Evolutionary conservation across 2,113 vertebrate species (phyloP).

Genomic region (Triplophysa tibetana): DNA sequence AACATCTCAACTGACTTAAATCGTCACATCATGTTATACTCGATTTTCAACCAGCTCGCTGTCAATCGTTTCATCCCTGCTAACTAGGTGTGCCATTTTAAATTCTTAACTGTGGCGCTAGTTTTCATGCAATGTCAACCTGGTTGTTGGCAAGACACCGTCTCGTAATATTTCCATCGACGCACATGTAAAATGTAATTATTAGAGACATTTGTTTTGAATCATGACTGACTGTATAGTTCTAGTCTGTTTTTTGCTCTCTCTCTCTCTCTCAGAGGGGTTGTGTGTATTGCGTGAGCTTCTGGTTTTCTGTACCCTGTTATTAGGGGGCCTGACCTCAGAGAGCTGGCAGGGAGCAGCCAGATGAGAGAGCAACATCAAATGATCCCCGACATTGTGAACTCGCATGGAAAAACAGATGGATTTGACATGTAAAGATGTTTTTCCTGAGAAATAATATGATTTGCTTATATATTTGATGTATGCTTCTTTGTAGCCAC

Average conservation of each 20-base stretch:
- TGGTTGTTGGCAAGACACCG: background rate
- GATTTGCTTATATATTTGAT: background rate
- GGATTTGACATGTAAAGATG: constrained; percentile 20
- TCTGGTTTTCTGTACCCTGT: constrained; percentile 51
- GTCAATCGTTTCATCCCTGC: no score
- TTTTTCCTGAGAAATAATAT: constrained; percentile 2
- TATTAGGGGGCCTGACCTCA: constrained; percentile 54
- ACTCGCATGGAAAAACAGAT: constrained; percentile 28
- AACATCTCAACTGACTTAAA: no score
- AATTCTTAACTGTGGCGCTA: no score
- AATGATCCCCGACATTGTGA: constrained; percentile 34
- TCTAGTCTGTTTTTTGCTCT: constrained; percentile 9
- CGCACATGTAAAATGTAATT: background rate
- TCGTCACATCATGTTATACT: no score
- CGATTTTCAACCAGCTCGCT: no score
- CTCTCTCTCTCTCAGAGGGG: background rate
- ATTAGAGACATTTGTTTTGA: constrained; percentile 26
- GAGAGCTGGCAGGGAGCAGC: constrained; percentile 42
- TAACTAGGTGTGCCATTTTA: no score
- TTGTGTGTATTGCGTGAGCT: constrained; percentile 16
- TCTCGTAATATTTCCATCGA: constrained; percentile 9
- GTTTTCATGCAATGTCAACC: background rate
- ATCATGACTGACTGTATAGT: background rate
- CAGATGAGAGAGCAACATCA: constrained; percentile 39
- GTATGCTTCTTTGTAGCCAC: background rate